Evolutionary conservation across 30 jellyfish, hydroid and myxozoan genomes (phyloP), one percentile per base, ranked within the genome.

Genomic region (Nemopilema nomurai): DNA sequence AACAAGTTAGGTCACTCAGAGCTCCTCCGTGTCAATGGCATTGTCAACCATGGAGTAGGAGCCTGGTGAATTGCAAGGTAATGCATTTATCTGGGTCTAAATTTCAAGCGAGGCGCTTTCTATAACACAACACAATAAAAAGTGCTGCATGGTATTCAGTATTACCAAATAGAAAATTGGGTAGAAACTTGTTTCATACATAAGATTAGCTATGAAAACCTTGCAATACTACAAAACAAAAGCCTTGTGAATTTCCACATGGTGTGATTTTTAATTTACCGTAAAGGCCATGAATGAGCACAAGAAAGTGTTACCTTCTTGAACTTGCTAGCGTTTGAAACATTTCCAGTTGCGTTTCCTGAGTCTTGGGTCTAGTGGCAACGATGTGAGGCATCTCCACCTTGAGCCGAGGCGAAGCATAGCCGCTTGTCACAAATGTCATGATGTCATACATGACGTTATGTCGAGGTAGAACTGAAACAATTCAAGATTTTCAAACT

Each of bases 381-480:
- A 50, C 79, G 19, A 77, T 27, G 20, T 79, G 90, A 18, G 89
- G 89, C 90, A 72, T 87, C 66, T 87, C 96, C 24, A 67, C 19
- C 21, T 52, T 53, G 67, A 87, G 87, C 27, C 90, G 84, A 18
- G 92, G 92, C 23, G 92, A 74, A 6, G 92, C 84, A 41, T 20
- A 23, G 31, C 97, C 97, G 62, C 89, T 74, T 67, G 50, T 69
- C 20, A 91, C 76, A 67, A 32, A 91, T 49, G 91, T 63, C 82
- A 91, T 76, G 33, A 91, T 83, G 77, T 91, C 97, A 74, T 71
- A 86, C 87, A 91, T 80, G 49, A 91, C 80, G 85, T 91, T 89
- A 49, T 91, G 97, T 29, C 97, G 64, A 66, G 97, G 97, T 0
- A 91, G 81, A 30, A 67, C 97, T 91, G 68, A 23, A 52, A 78